A percentile compares a stretch with the other conserved stretches of the same genome.
Conservation (phyloP, 2,797 vertebrate species). For the Columba guinea region DNA sequence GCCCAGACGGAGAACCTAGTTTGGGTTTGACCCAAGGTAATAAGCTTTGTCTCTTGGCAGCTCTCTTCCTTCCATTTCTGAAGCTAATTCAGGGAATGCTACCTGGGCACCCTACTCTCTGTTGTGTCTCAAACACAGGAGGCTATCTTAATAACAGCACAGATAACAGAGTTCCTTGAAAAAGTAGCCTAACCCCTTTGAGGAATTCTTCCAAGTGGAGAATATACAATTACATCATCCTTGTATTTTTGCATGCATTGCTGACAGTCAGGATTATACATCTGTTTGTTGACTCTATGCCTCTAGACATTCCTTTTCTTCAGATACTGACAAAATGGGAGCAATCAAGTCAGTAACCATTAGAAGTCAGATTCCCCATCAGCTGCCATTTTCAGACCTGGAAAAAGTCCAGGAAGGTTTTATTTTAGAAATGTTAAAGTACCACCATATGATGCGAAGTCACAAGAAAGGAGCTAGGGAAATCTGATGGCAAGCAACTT, state of each 20-base stretch:
- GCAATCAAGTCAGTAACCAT: background rate
- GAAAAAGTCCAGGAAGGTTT: background rate
- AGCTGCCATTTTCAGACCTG: background rate
- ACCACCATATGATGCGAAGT: background rate
- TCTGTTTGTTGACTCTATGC: background rate
- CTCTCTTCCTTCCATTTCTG: background rate
- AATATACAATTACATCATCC: background rate
- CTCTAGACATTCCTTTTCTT: background rate
- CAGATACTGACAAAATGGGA: background rate
- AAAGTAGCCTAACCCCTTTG: background rate
- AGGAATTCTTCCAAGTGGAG: background rate
- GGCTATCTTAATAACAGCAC: background rate
- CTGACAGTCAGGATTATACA: background rate
- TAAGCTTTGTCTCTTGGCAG: background rate
- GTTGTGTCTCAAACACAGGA: background rate
- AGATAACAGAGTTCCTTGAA: background rate
- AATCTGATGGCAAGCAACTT: background rate
- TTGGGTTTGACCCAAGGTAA: background rate
- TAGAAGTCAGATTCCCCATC: background rate
- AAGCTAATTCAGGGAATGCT: background rate
- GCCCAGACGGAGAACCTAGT: background rate
- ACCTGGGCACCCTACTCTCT: background rate
- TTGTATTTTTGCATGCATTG: background rate
- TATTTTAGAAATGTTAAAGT: background rate
- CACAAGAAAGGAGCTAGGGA: background rate